Base-by-base conservation (phyloP, 2,797 vertebrate species). In the Danio jaintianensis region DNA sequence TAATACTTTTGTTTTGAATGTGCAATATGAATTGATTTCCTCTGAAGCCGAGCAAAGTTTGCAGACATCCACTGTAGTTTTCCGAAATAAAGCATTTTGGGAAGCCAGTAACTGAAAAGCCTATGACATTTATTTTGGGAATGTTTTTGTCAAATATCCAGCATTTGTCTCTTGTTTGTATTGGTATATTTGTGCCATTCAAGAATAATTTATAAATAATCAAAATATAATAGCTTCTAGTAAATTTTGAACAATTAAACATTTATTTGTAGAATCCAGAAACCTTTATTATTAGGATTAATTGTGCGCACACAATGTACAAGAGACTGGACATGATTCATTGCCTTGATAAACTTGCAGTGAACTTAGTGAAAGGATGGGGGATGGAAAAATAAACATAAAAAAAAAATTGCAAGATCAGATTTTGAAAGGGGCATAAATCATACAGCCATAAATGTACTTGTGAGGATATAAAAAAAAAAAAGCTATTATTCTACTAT, bases 41-140 rank as follows among this genome's bases (percentile, higher is more conserved):
- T 73, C 79, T 72, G 36, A 75, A 78, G 88, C 84, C 80, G 83
- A 92, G 91, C 88, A 92, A 89, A 92, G 89, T 88, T 92, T 90
- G 89, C 86, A 80, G 90, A 91, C 90, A 50, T 83, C 61, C 78
- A 79, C 75, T 83, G 71, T 84, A 83, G 89, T 91, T 92, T 92
- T 88, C 90, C 88, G 90, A 93, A 93, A 91, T 91, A 92, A 94
- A 90, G 66, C 42, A 87, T 91, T 94, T 93, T 92, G 90, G 90
- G 86, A 92, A 90, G 87, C 86, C 36, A 73, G 73, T 69, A 73
- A 58, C 47, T 80, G 50, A 71, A 71, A 79, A 62, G 67, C 69
- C 71, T 80, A 59, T 63, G 66, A 47, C 55, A n/a, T 63, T 81
- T 85, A 64, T 85, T 84, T 77, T 79, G 48, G 38, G 38, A 40